Base-by-base conservation (phyloP, 2,113 vertebrate genomes). In the Sapayoa aenigma region DNA sequence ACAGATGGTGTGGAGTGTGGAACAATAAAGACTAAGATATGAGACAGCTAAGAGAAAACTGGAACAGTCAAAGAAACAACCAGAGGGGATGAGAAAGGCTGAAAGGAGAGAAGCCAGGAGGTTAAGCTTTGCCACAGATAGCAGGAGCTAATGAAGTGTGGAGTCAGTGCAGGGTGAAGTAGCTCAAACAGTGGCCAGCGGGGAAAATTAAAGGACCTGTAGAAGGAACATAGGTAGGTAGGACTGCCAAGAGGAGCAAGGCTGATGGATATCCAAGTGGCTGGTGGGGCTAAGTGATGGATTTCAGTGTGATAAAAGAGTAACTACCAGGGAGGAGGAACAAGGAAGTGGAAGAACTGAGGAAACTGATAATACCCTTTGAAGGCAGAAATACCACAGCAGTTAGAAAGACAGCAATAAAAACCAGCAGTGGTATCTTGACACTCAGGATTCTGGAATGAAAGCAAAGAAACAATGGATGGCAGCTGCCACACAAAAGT, bases 61-160 rank as follows among this genome's bases (percentile, higher is more conserved):
- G 50, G 53, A 91, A 55, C 24, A 66, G 74, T 53, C 46, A 76
- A 88, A 91, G 79, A 46, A 91, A 60, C 39, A 50, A 39, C 30
- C n/a, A 31, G 78, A 31, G 75, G 75, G 50, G 82, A 87, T 84
- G 52, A 84, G 89, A 80, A 31, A 80, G 22, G n/a, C 50, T 91
- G 71, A 79, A 87, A 87, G 39, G 44, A 88, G 55, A 73, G 53
- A 83, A 86, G 47, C 50, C 95, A 88, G 81, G 71, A 82, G 55
- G 50, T 1, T 90, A 75, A 90, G 80, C 46, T 90, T 90, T 88
- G 88, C 65, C 79, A 55, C 3, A 39, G 86, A 93, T 14, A 90
- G 76, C 47, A 71, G 89, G 68, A 88, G 52, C 65, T 89, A 89
- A 97, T 90, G 94, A 97, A 87, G 95, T 94, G 93, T 75, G 76